A percentile compares a stretch with the other conserved stretches of the same genome.
Evolutionary conservation across 1,140 invertebrate genomes (phyloP).

Genomic region (Tetramorium alpestre): DNA sequence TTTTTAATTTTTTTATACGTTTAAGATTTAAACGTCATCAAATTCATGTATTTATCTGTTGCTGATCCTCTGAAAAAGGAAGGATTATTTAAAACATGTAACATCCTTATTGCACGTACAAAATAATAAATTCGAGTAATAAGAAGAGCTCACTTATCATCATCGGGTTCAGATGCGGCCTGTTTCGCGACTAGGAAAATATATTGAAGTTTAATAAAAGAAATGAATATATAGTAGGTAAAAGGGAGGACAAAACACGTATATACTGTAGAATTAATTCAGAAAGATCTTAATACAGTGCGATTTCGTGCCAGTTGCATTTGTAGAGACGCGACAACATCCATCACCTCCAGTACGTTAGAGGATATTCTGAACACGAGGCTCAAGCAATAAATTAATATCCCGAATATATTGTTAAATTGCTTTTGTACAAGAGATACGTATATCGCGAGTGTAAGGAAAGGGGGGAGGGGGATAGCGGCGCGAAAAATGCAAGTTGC

Average conservation of each 20-base stretch:
- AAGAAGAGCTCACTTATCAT: slow-evolving; percentile 34
- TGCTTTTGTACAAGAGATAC: background rate
- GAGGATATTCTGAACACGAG: background rate
- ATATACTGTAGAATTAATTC: slow-evolving; percentile 71
- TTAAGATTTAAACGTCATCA: background rate
- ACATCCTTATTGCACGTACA: background rate
- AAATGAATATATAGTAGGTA: slow-evolving; percentile 64
- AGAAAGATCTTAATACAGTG: slow-evolving; percentile 70
- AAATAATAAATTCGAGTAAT: slow-evolving; percentile 16
- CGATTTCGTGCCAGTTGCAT: slow-evolving; percentile 73
- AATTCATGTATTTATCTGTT: background rate
- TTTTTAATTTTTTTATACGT: too few relatives aligned
- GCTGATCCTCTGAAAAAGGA: background rate
- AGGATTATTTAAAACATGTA: background rate
- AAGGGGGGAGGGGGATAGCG: background rate
- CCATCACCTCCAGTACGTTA: background rate
- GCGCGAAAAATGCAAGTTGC: slow-evolving; percentile 57
- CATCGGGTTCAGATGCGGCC: slow-evolving; percentile 49
- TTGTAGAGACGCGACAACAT: background rate
- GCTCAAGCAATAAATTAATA: slow-evolving; percentile 18
- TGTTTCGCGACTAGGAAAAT: slow-evolving; percentile 53
- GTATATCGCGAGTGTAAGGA: background rate
- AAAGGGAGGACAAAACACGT: slow-evolving; percentile 68
- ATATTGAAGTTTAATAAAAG: slow-evolving; percentile 56
- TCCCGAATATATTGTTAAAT: background rate